A percentile compares a stretch with the other conserved stretches of the same genome.
Evolutionary conservation across 2,888 invertebrate species (phyloP).

Genomic region (Tipula vernalis): DNA sequence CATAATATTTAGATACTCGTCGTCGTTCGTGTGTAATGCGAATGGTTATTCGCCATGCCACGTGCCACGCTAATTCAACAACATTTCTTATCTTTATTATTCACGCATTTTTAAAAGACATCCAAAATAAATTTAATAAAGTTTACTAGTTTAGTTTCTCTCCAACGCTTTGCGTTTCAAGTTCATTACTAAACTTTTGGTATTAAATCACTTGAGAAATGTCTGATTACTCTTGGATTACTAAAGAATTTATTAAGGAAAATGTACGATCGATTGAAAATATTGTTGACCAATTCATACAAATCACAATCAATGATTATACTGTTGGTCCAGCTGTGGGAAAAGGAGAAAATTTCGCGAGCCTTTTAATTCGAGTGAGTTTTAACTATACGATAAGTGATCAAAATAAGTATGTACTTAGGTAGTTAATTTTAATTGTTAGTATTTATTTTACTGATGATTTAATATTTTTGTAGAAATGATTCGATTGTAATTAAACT

Average conservation of each 20-base stretch:
- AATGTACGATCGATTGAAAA: slow-evolving; percentile 20
- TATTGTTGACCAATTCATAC: slow-evolving; percentile 17
- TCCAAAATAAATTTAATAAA: neutral
- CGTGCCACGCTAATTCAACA: neutral
- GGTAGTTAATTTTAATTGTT: neutral
- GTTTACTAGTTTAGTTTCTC: neutral
- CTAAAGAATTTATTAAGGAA: slow-evolving; percentile 22
- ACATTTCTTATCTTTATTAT: neutral
- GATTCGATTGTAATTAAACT: neutral
- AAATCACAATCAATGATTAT: slow-evolving; percentile 14
- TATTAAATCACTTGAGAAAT: neutral
- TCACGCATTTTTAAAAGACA: neutral
- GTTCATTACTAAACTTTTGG: neutral
- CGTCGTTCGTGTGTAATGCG: neutral
- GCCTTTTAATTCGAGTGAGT: slow-evolving; percentile 23
- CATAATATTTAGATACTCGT: neutral
- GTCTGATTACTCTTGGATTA: slow-evolving; percentile 21
- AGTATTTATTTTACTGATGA: neutral
- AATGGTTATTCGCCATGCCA: no score
- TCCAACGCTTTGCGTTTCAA: neutral
- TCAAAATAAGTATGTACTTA: neutral
- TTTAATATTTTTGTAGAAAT: neutral
- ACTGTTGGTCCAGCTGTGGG: slow-evolving; percentile 22
- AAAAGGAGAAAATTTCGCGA: slow-evolving; percentile 27
- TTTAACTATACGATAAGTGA: slow-evolving; percentile 13